phyloP scores from a whole-genome alignment of 2,797 vertebrate species.

The Babyrousa celebensis region DNA sequence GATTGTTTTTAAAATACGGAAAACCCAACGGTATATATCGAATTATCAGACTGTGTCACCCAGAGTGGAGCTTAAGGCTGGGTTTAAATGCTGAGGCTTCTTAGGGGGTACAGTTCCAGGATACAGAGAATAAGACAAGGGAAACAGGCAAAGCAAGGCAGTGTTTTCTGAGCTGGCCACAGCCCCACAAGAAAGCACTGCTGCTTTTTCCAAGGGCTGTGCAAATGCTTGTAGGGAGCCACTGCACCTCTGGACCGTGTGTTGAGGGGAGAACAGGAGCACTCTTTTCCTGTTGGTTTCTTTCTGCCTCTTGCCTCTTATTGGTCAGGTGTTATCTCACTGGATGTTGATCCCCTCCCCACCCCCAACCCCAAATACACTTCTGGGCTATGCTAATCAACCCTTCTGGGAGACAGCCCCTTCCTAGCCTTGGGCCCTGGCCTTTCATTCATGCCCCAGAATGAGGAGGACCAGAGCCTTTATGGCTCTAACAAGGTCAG shows the following conservation, averaged over 20 bases:
- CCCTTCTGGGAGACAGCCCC: neutral
- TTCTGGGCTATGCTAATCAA: neutral
- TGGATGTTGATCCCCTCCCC: neutral
- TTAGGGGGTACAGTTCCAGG: rapidly evolving
- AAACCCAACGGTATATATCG: neutral
- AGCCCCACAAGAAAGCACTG: neutral
- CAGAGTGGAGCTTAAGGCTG: neutral
- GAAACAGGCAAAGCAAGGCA: neutral
- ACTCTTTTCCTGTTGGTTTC: neutral
- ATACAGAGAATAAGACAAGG: neutral
- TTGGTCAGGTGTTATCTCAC: neutral
- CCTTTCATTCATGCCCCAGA: neutral
- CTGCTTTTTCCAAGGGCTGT: neutral
- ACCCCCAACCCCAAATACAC: rapidly evolving
- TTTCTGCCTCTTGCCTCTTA: neutral
- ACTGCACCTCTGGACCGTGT: neutral
- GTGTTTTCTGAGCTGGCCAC: neutral
- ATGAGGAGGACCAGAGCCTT: neutral
- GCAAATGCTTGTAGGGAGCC: neutral
- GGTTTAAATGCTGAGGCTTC: neutral
- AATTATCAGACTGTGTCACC: neutral
- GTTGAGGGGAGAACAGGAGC: neutral
- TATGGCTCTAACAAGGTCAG: neutral
- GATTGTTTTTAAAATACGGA: neutral
- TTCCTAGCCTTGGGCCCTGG: neutral